A percentile compares a stretch with the other conserved stretches of the same genome.
Conservation (phyloP, 2,113 vertebrate genomes). For the Halichoeres trimaculatus region DNA sequence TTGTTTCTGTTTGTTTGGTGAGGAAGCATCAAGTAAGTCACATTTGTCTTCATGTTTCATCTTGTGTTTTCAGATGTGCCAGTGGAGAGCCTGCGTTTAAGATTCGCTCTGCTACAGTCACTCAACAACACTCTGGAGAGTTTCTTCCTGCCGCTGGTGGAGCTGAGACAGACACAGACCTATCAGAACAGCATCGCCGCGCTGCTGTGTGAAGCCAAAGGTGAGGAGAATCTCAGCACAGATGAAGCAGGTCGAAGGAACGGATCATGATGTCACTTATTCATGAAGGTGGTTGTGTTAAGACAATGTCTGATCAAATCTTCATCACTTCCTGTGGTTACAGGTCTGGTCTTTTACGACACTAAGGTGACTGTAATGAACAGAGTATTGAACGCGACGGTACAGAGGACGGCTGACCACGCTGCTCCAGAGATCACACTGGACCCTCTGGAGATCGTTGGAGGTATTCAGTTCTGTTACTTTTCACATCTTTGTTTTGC, state of each 20-base stretch:
- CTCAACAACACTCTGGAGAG: slow-evolving; percentile 95
- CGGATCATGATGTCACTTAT: neutral
- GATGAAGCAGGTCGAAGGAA: neutral
- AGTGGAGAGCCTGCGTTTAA: slow-evolving; percentile 92
- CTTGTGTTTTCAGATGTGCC: slow-evolving; percentile 85
- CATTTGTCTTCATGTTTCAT: neutral
- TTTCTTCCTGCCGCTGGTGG: slow-evolving; percentile 95
- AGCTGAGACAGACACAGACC: slow-evolving; percentile 90
- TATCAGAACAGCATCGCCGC: slow-evolving; percentile 92
- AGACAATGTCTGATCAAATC: neutral
- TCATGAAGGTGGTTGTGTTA: neutral
- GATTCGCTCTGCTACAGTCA: slow-evolving; percentile 96
- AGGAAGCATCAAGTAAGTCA: too few species aligned
- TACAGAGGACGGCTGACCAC: slow-evolving; percentile 95
- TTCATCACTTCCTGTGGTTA: neutral
- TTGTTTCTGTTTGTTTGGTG: neutral
- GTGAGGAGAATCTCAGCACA: slow-evolving; percentile 73
- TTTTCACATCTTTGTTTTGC: neutral
- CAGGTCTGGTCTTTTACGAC: slow-evolving; percentile 96
- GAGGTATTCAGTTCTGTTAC: slow-evolving; percentile 81
- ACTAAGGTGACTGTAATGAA: slow-evolving; percentile 97
- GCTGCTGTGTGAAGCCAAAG: slow-evolving; percentile 93
- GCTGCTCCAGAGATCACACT: slow-evolving; percentile 96
- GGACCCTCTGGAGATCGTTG: slow-evolving; percentile 95
- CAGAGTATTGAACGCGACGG: slow-evolving; percentile 93